Evolutionary conservation across 64 coral and sea anemone species (phyloP), one percentile per base, ranked within the genome.

Genomic region (Acropora tenuis): DNA sequence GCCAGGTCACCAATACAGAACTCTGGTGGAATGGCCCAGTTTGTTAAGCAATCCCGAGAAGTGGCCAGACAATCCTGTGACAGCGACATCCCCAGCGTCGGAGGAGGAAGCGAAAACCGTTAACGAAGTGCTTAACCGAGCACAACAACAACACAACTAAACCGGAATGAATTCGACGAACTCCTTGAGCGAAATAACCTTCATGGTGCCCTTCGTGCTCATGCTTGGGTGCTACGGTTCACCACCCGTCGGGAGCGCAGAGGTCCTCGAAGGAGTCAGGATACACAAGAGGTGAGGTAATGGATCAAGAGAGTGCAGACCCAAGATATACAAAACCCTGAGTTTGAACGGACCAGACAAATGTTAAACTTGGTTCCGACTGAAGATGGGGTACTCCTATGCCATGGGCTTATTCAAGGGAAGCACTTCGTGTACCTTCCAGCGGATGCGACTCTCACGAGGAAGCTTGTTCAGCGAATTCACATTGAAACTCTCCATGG

Each of bases 11-110:
- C 19, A 76, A 69, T 59, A 4, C 50, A 12, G 41, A 57, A 8
- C 45, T 80, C 12, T 89, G 86, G 65, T 89, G 65, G 92, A 94
- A 80, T 17, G 92, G 77, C 8, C 85, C 92, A 44, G 3, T 41
- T 3, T 94, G 86, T 43, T 74, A 9, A 75, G 49, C 50, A 10
- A 85, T 20, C 79, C 92, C 13, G 41, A 12, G 10, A 47, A 86
- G n/a, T 93, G 92, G 79, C 92, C 86, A 61, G 75, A 78, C 86
- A 71, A 94, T 43, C 80, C 88, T 20, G 79, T 89, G 3, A 89
- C 66, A 10, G 50, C 47, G 47, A 41, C 48, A 30, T 89, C 67
- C 50, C 65, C 15, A 75, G 77, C 82, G 43, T 50, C 17, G 5
- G 19, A 80, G 78, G 81, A 65, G 43, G 92, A 88, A 74, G 67